Evolutionary conservation across 92 coral and sea anemone species (phyloP), one percentile per base, ranked within the genome.

Genomic region (Montipora capitata): DNA sequence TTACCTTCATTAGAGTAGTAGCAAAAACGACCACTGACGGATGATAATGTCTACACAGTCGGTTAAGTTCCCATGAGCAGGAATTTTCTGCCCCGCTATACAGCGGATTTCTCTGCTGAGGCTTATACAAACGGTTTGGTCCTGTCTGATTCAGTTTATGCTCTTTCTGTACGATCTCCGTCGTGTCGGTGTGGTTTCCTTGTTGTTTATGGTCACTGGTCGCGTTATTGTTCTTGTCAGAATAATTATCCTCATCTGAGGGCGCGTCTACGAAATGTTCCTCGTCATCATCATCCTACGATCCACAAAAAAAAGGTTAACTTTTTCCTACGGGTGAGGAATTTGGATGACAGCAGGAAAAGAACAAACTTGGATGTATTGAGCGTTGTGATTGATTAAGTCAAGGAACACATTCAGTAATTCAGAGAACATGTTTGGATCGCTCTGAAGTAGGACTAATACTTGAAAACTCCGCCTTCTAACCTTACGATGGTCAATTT

Each of bases 21-120:
- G 98, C 99, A 77, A 97, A 97, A 62, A 90, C 92, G 67, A 86
- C 71, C 16, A 97, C 99, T 2, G 99, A 96, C 13, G 99, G 99
- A 75, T 97, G 99, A 39, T 97, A 97, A 85, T 97, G 99, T 5
- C 90, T 70, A 17, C 94, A 91, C 12, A 97, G 79, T 38, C 92
- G 87, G 35, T 92, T 87, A 16, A 97, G 87, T 70, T 97, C 99
- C 98, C 99, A 95, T 48, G 94, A 68, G 80, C 99, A 97, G 2
- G 98, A 81, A 63, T 91, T 85, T 18, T 97, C 98, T 0, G 99
- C 99, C 35, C 96, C 96, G 82, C 98, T 80, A 72, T 86, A 97
- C 80, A 88, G 74, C 51, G 99, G 98, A 80, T 96, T 97, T 80
- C 99, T 92, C 10, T 89, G 88, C 38, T 79, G 85, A 52, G 90